Conservation (phyloP, 2,888 invertebrate genomes). For the Boloria euphrosyne region DNA sequence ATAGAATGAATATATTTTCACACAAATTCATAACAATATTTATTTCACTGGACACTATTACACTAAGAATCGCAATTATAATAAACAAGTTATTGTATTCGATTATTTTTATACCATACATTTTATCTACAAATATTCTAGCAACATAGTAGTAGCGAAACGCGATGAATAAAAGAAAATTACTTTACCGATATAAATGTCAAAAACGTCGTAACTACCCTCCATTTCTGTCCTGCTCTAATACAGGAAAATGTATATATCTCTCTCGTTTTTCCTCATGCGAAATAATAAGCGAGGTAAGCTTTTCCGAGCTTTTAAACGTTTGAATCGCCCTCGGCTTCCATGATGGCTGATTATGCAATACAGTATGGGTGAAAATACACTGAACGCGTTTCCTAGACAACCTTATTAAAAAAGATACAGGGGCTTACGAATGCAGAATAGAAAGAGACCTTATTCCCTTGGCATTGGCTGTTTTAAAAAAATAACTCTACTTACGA, state of each 20-base stretch:
- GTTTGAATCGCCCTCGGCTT: constrained; percentile 73
- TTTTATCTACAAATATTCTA: constrained; percentile 43
- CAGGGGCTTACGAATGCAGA: constrained; percentile 53
- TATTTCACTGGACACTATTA: constrained; percentile 27
- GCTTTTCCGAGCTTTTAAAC: constrained; percentile 61
- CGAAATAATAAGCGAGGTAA: constrained; percentile 66
- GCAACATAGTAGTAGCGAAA: constrained; percentile 63
- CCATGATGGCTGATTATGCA: constrained; percentile 83
- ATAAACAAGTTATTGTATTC: constrained; percentile 39
- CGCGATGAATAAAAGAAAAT: constrained; percentile 79
- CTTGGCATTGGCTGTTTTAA: constrained; percentile 78
- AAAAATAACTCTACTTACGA: constrained; percentile 68
- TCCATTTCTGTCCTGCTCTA: constrained; percentile 54
- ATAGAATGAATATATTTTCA: neutral
- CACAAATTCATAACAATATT: constrained; percentile 12
- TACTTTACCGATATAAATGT: constrained; percentile 60
- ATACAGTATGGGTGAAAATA: constrained; percentile 71
- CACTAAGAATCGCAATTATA: constrained; percentile 27
- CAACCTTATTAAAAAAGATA: constrained; percentile 38
- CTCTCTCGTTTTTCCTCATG: constrained; percentile 52
- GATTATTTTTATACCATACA: constrained; percentile 46
- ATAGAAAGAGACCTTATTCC: constrained; percentile 73
- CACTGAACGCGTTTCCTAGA: constrained; percentile 60
- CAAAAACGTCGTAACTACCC: constrained; percentile 61
- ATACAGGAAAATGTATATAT: constrained; percentile 42